phyloP scores from a whole-genome alignment of 2,113 vertebrate genomes.

The Eolophus roseicapilla region DNA sequence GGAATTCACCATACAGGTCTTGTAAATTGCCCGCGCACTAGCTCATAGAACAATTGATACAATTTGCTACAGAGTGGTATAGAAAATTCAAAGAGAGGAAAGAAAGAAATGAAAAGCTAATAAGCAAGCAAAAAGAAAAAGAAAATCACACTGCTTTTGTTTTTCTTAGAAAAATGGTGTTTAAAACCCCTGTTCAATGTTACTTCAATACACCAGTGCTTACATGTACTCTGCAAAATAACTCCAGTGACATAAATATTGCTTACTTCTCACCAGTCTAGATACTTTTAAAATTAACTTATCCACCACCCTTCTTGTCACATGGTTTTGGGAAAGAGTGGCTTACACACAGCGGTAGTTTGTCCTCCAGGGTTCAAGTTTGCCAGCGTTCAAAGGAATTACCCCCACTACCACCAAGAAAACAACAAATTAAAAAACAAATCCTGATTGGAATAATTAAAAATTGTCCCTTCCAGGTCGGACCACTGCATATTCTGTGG shows the following conservation, averaged over 20 bases:
- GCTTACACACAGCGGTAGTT: background rate
- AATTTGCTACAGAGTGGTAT: background rate
- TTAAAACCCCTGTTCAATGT: background rate
- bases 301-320: background rate
- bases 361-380: background rate
- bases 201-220: background rate
- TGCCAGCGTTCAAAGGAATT: background rate
- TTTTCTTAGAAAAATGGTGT: conserved; percentile 23
- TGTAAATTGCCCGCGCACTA: background rate
- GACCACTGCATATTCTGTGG: background rate
- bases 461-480: background rate
- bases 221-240: conserved; percentile 16
- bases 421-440: background rate
- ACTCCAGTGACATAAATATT: background rate
- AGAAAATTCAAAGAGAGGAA: background rate
- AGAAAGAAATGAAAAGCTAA: background rate
- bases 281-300: background rate
- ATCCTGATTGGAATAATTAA: background rate
- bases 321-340: background rate
- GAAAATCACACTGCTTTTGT: conserved; percentile 5
- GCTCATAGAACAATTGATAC: background rate
- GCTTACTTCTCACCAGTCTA: conserved; percentile 6
- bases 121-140: background rate
- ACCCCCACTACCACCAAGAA: accelerated
- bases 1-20: background rate